Percentiles rank a stretch among this genome's conserved stretches.
phyloP scores from a whole-genome alignment of 2,888 invertebrate genomes.

The Caenorhabditis sp. region DNA sequence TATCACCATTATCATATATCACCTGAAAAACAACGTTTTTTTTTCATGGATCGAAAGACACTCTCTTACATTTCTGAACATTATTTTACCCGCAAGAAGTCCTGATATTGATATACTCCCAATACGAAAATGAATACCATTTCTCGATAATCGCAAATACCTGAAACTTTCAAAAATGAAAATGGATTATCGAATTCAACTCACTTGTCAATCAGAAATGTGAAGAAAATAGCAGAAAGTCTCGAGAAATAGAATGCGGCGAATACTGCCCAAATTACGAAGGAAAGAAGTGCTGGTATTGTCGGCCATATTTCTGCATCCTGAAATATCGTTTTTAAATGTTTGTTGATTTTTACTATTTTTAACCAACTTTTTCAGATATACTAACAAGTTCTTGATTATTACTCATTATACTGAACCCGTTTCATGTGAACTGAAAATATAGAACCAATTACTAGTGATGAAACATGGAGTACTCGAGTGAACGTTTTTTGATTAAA shows the following conservation, averaged over 20 bases:
- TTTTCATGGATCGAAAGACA: no score
- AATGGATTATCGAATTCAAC: no score
- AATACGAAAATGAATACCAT: conserved; percentile 50
- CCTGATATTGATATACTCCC: conserved; percentile 89
- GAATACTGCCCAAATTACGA: conserved; percentile 59
- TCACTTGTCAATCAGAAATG: conserved; percentile 56
- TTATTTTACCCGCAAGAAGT: conserved; percentile 95
- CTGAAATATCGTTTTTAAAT: neutral
- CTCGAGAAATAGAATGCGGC: conserved; percentile 60
- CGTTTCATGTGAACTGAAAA: no score
- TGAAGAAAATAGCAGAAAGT: conserved; percentile 51
- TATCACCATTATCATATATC: conserved; percentile 91
- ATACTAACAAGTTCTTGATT: no score
- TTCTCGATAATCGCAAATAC: conserved; percentile 45
- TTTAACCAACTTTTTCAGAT: no score
- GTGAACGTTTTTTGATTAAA: no score
- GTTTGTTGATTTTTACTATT: no score
- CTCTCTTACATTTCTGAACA: conserved; percentile 94
- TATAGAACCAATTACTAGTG: no score
- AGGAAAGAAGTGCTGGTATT: conserved; percentile 41
- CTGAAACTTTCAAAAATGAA: conserved; percentile 11
- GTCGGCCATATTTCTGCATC: conserved; percentile 28
- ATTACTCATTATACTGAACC: no score
- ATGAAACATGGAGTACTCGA: no score
- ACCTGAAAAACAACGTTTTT: no score